Evolutionary conservation across 2,888 invertebrate species (phyloP).

Genomic region (Ophion ventricosus): DNA sequence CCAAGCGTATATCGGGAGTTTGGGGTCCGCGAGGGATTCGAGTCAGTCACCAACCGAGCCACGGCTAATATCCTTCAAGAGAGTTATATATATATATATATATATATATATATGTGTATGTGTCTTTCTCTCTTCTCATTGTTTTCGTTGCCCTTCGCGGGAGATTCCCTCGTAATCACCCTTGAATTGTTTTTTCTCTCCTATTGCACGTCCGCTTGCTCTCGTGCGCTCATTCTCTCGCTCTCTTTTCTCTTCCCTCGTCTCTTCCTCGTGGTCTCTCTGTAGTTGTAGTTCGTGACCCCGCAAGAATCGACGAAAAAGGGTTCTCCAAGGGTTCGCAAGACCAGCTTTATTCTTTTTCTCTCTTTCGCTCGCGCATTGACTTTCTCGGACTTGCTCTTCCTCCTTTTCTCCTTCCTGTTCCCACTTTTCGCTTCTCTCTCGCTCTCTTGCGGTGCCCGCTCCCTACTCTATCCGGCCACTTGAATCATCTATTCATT

Average conservation of each 20-base stretch:
- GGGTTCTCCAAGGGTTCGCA: constrained; percentile 42
- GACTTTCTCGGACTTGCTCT: background rate
- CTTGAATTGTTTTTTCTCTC: constrained; percentile 72
- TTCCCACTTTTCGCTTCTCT: constrained; percentile 13
- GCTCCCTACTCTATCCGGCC: constrained; percentile 64
- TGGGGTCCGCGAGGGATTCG: constrained; percentile 35
- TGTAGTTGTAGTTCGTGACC: constrained; percentile 67
- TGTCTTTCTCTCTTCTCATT: constrained; percentile 61
- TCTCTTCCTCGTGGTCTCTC: constrained; percentile 3
- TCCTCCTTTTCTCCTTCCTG: background rate
- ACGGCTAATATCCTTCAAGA: constrained; percentile 67
- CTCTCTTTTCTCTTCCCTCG: background rate
- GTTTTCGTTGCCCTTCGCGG: constrained; percentile 70
- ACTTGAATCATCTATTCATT: constrained; percentile 69
- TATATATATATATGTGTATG: background rate
- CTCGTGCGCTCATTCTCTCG: background rate
- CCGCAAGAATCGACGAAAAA: constrained; percentile 66
- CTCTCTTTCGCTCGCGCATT: constrained; percentile 14
- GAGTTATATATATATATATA: constrained; percentile 33
- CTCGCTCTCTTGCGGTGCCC: background rate
- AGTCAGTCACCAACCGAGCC: constrained; percentile 58
- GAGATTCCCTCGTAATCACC: constrained; percentile 72
- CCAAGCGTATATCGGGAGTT: constrained; percentile 15
- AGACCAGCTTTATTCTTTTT: constrained; percentile 32
- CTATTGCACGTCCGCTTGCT: constrained; percentile 44